These are phyloP conservation scores for Dasypogon diadema DNA, from an alignment of 2,888 invertebrate species.

Conservation along the genomic window DNA sequence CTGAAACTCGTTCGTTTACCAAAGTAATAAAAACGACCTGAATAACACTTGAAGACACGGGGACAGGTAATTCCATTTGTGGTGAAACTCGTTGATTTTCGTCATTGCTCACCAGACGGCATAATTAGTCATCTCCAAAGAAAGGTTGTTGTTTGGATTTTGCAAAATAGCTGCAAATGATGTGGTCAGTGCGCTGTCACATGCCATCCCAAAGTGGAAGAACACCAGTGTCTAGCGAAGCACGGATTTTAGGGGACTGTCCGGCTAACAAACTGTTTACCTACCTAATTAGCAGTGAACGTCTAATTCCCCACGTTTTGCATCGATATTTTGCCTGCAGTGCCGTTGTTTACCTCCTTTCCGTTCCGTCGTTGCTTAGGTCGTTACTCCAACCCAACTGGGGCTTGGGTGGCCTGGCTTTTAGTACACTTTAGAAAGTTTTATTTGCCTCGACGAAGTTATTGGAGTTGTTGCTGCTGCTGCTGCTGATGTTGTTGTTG, in stretches of 20 bases:
- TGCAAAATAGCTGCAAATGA: no score
- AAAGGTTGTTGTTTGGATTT: no score
- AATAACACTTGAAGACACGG: no score
- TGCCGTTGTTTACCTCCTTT: not conserved
- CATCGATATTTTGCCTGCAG: not conserved
- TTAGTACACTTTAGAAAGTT: constrained; percentile 1
- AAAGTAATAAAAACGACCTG: no score
- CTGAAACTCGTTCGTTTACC: no score
- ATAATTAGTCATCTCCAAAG: no score
- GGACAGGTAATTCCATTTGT: no score
- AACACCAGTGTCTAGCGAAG: not conserved
- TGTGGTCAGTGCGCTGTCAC: not conserved
- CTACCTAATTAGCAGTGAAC: not conserved
- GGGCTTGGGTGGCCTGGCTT: not conserved
- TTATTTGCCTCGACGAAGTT: not conserved
- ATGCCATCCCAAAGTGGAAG: not conserved
- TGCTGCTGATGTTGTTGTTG: no score
- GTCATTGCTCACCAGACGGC: no score
- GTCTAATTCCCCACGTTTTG: not conserved
- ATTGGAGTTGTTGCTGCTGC: no score
- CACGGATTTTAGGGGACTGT: no score
- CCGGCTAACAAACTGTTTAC: not conserved
- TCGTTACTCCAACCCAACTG: not conserved
- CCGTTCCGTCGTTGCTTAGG: not conserved
- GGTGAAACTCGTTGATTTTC: no score